Conservation (phyloP, 2,888 invertebrate species). For the Anagyrus pseudococci region DNA sequence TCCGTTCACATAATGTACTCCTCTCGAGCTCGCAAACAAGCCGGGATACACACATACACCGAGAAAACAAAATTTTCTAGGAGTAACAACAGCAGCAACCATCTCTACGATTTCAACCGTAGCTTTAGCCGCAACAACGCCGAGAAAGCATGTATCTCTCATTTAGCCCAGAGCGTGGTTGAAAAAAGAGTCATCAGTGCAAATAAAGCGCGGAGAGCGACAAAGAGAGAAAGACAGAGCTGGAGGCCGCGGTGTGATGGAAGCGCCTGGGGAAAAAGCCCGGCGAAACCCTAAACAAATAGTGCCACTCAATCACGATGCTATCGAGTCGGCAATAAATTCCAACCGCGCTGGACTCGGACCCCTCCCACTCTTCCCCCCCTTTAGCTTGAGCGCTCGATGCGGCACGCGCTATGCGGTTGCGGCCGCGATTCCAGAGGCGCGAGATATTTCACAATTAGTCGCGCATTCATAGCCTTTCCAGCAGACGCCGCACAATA, state of each 20-base stretch:
- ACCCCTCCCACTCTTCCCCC: neutral
- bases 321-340: slow-evolving; percentile 33
- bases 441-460: slow-evolving; percentile 35
- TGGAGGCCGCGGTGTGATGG: neutral
- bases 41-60: too few species aligned
- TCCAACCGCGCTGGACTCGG: slow-evolving; percentile 2
- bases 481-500: too few species aligned
- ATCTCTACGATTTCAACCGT: too few species aligned
- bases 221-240: too few species aligned
- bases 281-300: slow-evolving; percentile 35
- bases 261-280: slow-evolving; percentile 10
- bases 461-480: slow-evolving; percentile 30
- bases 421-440: neutral
- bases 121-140: too few species aligned
- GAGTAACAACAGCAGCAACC: too few species aligned
- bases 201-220: neutral
- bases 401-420: neutral
- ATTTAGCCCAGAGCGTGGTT: too few species aligned
- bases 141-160: too few species aligned
- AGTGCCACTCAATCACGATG: slow-evolving; percentile 35
- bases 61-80: too few species aligned
- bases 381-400: too few species aligned
- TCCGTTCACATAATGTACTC: too few species aligned
- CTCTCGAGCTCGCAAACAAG: too few species aligned
- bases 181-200: slow-evolving; percentile 7